These are phyloP conservation scores for Kradibia gibbosae DNA, from an alignment of 1,140 invertebrate species.

Conservation along the genomic window DNA sequence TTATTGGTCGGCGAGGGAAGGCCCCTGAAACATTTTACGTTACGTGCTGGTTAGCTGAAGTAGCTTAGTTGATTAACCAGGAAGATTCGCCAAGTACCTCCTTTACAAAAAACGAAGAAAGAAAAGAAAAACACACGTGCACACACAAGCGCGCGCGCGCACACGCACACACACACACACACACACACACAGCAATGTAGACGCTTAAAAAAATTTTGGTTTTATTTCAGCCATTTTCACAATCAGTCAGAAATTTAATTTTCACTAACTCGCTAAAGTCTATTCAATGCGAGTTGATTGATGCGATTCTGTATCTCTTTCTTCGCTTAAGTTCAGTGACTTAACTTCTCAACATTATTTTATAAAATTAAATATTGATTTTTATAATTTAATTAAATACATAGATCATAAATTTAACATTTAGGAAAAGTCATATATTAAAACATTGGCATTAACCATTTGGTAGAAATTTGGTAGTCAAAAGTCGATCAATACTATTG, in stretches of 20 bases:
- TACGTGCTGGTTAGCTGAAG: background rate
- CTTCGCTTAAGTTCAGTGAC: conserved; percentile 3
- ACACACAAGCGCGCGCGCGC: too few relatives aligned
- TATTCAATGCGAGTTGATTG: conserved; percentile 16
- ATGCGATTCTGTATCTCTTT: background rate
- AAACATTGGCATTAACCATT: conserved; percentile 35
- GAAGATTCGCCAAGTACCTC: conserved; percentile 28
- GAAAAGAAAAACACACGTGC: too few relatives aligned
- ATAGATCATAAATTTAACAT: background rate
- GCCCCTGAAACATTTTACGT: conserved; percentile 7
- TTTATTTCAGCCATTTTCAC: conserved; percentile 30
- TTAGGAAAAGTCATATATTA: background rate
- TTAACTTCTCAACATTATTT: conserved; percentile 3
- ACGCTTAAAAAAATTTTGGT: conserved; percentile 5
- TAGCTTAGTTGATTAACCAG: background rate
- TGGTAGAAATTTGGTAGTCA: conserved; percentile 9
- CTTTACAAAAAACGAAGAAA: conserved; percentile 1
- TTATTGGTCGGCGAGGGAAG: conserved; percentile 34
- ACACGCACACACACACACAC: too few relatives aligned
- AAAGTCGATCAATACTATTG: conserved; percentile 18
- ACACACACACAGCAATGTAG: too few relatives aligned
- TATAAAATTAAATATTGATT: background rate
- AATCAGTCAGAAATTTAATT: conserved; percentile 31
- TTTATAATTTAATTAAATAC: conserved; percentile 22
- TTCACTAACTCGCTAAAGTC: conserved; percentile 22